A percentile compares a stretch with the other conserved stretches of the same genome.
phyloP scores from a whole-genome alignment of 1,140 invertebrate species.

The Maniola jurtina region DNA sequence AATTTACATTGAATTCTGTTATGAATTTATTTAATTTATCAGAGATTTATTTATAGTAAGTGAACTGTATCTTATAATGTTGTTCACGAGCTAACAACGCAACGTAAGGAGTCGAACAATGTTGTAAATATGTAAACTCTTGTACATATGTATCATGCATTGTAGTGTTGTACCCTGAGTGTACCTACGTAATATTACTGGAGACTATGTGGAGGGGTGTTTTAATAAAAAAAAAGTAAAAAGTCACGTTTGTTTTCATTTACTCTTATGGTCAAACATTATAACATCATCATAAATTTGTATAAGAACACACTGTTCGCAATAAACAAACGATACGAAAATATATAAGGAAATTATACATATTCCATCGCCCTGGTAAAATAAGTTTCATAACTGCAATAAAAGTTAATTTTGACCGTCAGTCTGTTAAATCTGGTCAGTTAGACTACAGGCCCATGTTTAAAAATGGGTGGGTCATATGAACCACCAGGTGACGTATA shows the following conservation, averaged over 20 bases:
- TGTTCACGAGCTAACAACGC: slow-evolving; percentile 25
- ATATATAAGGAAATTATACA: background rate
- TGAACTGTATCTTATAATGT: slow-evolving; percentile 35
- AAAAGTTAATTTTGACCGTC: no score
- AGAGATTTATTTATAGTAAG: slow-evolving; percentile 38
- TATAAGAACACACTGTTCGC: background rate
- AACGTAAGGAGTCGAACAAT: slow-evolving; percentile 31
- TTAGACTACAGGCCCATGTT: no score
- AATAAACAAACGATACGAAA: background rate
- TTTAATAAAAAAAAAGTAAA: slow-evolving; percentile 74
- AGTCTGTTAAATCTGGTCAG: no score
- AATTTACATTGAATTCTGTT: slow-evolving; percentile 33
- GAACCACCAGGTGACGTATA: no score
- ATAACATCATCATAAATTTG: background rate
- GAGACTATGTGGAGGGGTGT: slow-evolving; percentile 69
- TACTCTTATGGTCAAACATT: background rate
- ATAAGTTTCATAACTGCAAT: no score
- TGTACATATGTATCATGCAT: slow-evolving; percentile 65
- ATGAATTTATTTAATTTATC: slow-evolving; percentile 33
- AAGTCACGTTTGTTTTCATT: slow-evolving; percentile 39
- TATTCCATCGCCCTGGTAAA: background rate
- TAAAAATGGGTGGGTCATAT: no score
- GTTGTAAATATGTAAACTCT: slow-evolving; percentile 64
- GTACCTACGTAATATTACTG: slow-evolving; percentile 67
- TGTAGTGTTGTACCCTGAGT: slow-evolving; percentile 64